phyloP scores from a whole-genome alignment of 2,113 vertebrate genomes.

The Centropristis striata region DNA sequence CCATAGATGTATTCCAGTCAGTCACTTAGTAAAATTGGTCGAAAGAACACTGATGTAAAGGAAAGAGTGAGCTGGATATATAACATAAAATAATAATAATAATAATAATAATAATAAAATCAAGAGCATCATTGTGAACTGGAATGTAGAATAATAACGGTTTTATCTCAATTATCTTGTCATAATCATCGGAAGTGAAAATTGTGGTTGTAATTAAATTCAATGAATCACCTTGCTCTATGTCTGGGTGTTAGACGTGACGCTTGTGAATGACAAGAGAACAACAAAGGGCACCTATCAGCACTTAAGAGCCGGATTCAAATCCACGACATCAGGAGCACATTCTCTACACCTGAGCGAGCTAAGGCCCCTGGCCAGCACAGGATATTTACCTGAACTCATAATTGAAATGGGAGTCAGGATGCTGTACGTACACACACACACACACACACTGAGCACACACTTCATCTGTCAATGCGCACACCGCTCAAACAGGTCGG shows the following conservation, averaged over 20 bases:
- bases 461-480: slow-evolving; percentile 62
- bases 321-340: background rate
- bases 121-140: too few relatives aligned
- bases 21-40: too few relatives aligned
- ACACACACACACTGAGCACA: slow-evolving; percentile 37
- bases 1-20: too few relatives aligned
- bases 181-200: too few relatives aligned
- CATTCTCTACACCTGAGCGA: slow-evolving; percentile 30
- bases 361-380: slow-evolving; percentile 2
- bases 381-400: slow-evolving; percentile 47
- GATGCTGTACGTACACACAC: slow-evolving; percentile 23
- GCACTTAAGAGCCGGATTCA: background rate
- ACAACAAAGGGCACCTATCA: background rate
- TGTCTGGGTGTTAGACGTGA: background rate
- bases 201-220: too few relatives aligned
- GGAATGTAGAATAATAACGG: too few relatives aligned
- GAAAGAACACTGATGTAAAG: too few relatives aligned
- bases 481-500: slow-evolving; percentile 60
- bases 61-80: too few relatives aligned
- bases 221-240: too few relatives aligned
- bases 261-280: background rate
- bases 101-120: too few relatives aligned
- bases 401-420: slow-evolving; percentile 50
- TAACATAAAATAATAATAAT: too few relatives aligned
- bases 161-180: too few relatives aligned